phyloP scores from a whole-genome alignment of 1,140 invertebrate species.

The Micrasema minimum region DNA sequence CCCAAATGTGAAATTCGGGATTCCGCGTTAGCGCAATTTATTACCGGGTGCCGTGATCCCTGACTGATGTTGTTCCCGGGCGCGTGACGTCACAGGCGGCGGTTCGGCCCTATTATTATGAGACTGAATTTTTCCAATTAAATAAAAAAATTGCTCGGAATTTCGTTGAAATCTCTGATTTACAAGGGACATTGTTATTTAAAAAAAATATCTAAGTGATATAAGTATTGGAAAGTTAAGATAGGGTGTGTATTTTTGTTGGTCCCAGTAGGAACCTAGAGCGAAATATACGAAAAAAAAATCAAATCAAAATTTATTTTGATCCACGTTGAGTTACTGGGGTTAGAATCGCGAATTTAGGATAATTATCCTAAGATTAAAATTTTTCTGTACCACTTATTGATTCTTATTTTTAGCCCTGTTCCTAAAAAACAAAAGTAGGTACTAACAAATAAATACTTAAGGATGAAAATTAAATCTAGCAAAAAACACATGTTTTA shows the following conservation, averaged over 20 bases:
- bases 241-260: neutral
- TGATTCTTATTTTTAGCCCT: too few species aligned
- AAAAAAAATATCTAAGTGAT: neutral
- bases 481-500: too few species aligned
- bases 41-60: constrained; percentile 12
- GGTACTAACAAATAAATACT: too few species aligned
- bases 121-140: constrained; percentile 12
- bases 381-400: too few species aligned
- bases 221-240: neutral
- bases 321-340: neutral
- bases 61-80: constrained; percentile 17
- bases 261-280: neutral
- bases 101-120: neutral
- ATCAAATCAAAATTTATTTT: neutral
- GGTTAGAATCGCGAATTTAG: too few species aligned
- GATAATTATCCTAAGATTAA: too few species aligned
- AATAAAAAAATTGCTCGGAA: too few species aligned
- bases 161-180: neutral
- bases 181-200: neutral
- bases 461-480: too few species aligned
- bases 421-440: too few species aligned
- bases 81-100: constrained; percentile 8
- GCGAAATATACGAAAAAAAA: neutral
- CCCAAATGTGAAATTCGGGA: constrained; percentile 21
- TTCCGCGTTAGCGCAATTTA: constrained; percentile 18